Base-by-base conservation (phyloP, 2,888 invertebrate genomes). In the Drosophila nr. fundita region DNA sequence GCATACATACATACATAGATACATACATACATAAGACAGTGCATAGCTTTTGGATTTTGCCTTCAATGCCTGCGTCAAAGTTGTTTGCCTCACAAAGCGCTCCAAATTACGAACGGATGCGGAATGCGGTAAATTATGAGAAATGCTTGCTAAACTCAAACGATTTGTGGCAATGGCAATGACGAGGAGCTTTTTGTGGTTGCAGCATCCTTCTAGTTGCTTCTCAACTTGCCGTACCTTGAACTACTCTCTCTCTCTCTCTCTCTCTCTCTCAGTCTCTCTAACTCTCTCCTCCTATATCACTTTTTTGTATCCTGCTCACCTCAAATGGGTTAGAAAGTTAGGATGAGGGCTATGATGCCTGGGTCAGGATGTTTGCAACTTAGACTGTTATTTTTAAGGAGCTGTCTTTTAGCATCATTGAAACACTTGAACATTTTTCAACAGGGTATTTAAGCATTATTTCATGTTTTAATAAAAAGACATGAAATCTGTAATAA, bases 1-100 rank as follows among this genome's bases (percentile, higher is more conserved):
- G 15, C 1, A 52, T 8, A 57, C 18, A 38, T 36, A 65, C 8
- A 32, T 18, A 21, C 27, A 32, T 18, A 21, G 21, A 49, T 27
- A 65, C 1, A 38, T 27, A 30, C 18, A 34, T 27, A 65, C 2
- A 34, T 40, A 34, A 29, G 55, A 29, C 36, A 49, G 13, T 59
- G 49, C 24, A 27, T 8, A 18, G 63, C 64, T 48, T 30, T 48
- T 18, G 55, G 63, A 32, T 40, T 18, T 15, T 32, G 55, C 40
- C 55, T 30, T 38, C 54, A 54, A 38, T 48, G 53, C 38, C 69
- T 45, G 74, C 73, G 66, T 69, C 61, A 57, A 65, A 75, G 69
- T 53, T 68, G 53, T 68, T 70, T 63, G 59, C 59, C 59, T 18
- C 59, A 72, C 53, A 74, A 83, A 73, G 80, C 80, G 64, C 62